phyloP scores from a whole-genome alignment of 2,888 invertebrate genomes.

The Cheilosia vulpina region DNA sequence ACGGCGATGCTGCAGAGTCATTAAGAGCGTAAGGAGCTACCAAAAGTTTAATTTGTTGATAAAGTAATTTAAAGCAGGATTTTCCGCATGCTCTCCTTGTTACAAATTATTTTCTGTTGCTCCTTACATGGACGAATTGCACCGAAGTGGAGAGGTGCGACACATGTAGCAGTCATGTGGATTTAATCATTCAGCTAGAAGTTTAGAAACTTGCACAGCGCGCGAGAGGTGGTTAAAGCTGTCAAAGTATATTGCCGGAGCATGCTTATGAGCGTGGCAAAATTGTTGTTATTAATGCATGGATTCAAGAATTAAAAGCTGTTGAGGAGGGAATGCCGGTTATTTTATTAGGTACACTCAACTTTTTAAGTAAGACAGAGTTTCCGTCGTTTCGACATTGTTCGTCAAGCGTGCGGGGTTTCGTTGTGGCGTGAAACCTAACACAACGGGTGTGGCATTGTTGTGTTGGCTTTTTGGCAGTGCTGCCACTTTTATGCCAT shows the following conservation, averaged over 20 bases:
- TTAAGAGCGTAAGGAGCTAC: slow-evolving; percentile 48
- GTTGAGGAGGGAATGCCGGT: neutral
- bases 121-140: slow-evolving; percentile 20
- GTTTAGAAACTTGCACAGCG: neutral
- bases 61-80: slow-evolving; percentile 54
- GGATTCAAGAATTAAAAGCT: neutral
- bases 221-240: neutral
- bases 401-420: too few species aligned
- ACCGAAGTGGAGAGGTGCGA: slow-evolving; percentile 27
- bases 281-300: slow-evolving; percentile 1
- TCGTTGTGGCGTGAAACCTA: too few species aligned
- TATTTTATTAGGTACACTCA: neutral
- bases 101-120: neutral
- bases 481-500: too few species aligned
- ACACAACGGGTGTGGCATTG: too few species aligned
- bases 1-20: slow-evolving; percentile 30
- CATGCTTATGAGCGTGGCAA: neutral
- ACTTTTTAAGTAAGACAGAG: too few species aligned
- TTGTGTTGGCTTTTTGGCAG: too few species aligned
- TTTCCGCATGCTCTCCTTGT: slow-evolving; percentile 4
- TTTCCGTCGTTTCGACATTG: too few species aligned
- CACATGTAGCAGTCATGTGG: slow-evolving; percentile 47
- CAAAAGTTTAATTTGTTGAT: slow-evolving; percentile 65
- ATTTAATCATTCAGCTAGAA: slow-evolving; percentile 44
- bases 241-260: slow-evolving; percentile 4